Evolutionary conservation across 2,113 vertebrate genomes (phyloP).

Genomic region (Corapipo altera): DNA sequence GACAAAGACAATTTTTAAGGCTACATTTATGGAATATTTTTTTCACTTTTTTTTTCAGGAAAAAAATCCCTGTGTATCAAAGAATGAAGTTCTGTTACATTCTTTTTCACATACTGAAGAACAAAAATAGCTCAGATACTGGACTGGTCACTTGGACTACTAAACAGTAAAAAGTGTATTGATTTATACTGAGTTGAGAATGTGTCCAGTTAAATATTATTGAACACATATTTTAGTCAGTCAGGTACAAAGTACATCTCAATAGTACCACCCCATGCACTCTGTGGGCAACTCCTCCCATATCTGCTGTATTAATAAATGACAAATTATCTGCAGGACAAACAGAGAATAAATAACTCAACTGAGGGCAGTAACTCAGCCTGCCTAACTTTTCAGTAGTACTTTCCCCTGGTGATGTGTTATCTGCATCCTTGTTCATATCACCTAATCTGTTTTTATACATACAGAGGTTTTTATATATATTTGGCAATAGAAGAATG

Average conservation of each 20-base stretch:
- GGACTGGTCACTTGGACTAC: background rate
- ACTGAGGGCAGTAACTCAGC: background rate
- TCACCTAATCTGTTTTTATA: background rate
- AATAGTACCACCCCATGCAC: background rate
- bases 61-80: background rate
- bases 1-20: background rate
- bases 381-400: background rate
- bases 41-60: background rate
- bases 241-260: background rate
- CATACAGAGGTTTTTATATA: background rate
- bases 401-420: background rate
- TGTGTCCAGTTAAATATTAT: background rate
- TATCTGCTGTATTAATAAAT: background rate
- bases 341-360: background rate
- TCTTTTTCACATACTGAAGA: background rate
- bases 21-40: rapidly evolving
- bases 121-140: background rate
- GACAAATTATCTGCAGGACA: background rate
- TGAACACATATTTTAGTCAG: background rate
- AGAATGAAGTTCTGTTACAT: background rate
- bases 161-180: background rate
- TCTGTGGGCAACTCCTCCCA: background rate
- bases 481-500: background rate
- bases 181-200: background rate
- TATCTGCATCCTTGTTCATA: background rate